Evolutionary conservation across 2,113 vertebrate species (phyloP).

Genomic region (Oxyura jamaicensis): DNA sequence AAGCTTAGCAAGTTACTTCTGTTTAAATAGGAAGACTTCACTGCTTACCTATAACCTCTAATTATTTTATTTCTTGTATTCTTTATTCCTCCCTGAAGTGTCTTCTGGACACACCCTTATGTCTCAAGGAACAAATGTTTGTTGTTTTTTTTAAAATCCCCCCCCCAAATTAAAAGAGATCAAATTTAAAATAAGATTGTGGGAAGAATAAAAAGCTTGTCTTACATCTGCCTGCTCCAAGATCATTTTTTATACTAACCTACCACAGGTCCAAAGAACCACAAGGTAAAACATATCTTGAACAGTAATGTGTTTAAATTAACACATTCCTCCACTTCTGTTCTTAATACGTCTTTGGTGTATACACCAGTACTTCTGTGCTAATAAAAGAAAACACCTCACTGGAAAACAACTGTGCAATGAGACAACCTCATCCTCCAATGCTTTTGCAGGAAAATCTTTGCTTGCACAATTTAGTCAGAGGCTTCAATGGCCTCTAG

Average conservation of each 20-base stretch:
- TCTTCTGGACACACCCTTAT: slow-evolving; percentile 11
- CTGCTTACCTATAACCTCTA: neutral
- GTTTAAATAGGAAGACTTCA: neutral
- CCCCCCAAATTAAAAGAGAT: neutral
- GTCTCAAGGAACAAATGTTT: neutral
- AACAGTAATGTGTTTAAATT: neutral
- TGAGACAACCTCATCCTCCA: neutral
- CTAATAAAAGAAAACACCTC: neutral
- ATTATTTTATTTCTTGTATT: neutral
- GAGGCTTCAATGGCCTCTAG: neutral
- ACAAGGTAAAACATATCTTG: neutral
- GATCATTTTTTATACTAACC: rapidly evolving
- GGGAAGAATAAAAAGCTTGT: slow-evolving; percentile 9
- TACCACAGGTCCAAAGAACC: neutral
- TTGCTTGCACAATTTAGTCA: neutral
- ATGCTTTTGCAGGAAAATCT: neutral
- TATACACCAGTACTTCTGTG: neutral
- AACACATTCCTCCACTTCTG: neutral
- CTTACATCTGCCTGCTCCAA: neutral
- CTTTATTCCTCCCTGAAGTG: neutral
- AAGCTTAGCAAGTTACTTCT: neutral
- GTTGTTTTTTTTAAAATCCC: neutral
- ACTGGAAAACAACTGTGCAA: neutral
- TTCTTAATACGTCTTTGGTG: neutral
- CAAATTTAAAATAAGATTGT: neutral